Conservation (phyloP, 2,888 invertebrate species). For the Cordilura impudica region DNA sequence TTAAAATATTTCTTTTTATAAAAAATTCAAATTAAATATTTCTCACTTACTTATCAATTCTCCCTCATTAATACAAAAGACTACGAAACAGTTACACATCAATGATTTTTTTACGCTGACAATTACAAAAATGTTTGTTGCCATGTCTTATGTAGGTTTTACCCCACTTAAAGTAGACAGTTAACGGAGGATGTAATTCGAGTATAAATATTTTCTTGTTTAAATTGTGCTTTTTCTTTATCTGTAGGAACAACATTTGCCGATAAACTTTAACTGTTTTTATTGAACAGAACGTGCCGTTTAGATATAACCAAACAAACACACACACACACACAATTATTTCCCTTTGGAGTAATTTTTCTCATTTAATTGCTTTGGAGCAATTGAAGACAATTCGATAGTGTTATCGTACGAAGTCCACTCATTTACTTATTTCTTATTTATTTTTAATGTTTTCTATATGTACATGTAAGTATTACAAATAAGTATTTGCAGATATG, state of each 20-base stretch:
- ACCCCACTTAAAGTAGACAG: not conserved
- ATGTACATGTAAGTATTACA: too few species aligned
- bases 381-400: not conserved
- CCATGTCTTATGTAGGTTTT: not conserved
- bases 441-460: not conserved
- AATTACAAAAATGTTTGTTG: slow-evolving; percentile 27
- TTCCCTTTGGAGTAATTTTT: not conserved
- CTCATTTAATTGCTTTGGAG: not conserved
- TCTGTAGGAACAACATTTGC: slow-evolving; percentile 2
- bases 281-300: not conserved
- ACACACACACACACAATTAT: too few species aligned
- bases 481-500: too few species aligned
- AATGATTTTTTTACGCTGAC: slow-evolving; percentile 49
- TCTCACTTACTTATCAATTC: not conserved
- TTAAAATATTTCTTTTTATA: too few species aligned
- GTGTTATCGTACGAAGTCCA: not conserved
- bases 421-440: slow-evolving; percentile 1
- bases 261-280: slow-evolving; percentile 19
- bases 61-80: slow-evolving; percentile 16
- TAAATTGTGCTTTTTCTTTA: not conserved
- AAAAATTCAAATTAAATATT: not conserved
- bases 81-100: slow-evolving; percentile 50
- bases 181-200: not conserved
- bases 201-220: not conserved
- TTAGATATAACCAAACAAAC: too few species aligned